phyloP scores from a whole-genome alignment of 2,113 vertebrate species.

The Acanthochromis polyacanthus region DNA sequence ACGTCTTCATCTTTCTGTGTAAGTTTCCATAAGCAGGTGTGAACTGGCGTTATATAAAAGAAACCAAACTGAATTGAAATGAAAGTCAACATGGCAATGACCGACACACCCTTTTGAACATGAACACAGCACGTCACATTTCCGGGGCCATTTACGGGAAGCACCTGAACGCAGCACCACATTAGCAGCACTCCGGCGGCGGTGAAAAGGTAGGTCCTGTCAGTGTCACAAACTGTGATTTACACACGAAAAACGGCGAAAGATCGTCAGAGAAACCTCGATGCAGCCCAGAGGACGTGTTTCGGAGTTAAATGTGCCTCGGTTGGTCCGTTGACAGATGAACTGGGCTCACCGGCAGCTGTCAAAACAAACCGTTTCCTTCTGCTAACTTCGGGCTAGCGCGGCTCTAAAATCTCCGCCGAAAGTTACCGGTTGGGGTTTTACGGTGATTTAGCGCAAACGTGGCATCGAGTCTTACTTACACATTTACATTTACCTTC shows the following conservation, averaged over 20 bases:
- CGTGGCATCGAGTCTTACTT: fast-evolving
- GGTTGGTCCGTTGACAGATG: not conserved
- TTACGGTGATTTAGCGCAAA: not conserved
- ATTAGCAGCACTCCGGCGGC: constrained; percentile 18
- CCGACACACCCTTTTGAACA: not conserved
- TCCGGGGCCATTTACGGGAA: constrained; percentile 38
- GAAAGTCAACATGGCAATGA: too few species aligned
- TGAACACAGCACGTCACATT: constrained; percentile 30
- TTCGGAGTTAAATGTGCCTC: not conserved
- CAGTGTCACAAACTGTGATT: not conserved
- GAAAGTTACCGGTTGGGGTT: constrained; percentile 14
- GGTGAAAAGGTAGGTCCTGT: constrained; percentile 40
- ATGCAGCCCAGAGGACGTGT: fast-evolving
- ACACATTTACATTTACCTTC: fast-evolving
- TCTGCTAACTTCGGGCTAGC: constrained; percentile 56
- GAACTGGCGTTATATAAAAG: too few species aligned
- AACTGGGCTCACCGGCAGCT: constrained; percentile 35
- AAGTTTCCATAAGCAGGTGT: too few species aligned
- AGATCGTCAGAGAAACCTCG: not conserved
- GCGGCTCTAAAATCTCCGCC: constrained; percentile 24
- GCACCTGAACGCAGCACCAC: constrained; percentile 49
- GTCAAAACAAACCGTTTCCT: constrained; percentile 61
- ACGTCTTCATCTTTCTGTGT: too few species aligned
- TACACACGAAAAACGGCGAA: not conserved
- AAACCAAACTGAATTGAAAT: too few species aligned